These are phyloP conservation scores for Peromyscus melanophrys DNA, from an alignment of 2,797 vertebrate genomes.

Conservation along the genomic window DNA sequence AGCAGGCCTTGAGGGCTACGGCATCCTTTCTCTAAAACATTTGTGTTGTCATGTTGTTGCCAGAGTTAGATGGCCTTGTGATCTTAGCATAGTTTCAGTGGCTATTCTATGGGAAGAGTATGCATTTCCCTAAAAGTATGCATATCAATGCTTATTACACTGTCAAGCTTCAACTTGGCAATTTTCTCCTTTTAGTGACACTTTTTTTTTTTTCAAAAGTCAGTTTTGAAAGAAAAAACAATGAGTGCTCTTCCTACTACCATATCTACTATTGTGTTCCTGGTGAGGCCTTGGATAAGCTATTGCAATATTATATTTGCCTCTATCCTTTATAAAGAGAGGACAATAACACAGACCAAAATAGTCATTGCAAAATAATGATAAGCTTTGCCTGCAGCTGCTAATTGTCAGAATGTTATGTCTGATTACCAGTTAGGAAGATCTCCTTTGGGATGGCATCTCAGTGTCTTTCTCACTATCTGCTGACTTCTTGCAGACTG, in stretches of 20 bases:
- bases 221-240: conserved; percentile 44
- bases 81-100: conserved; percentile 59
- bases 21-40: neutral
- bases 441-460: neutral
- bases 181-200: conserved; percentile 45
- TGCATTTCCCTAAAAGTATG: conserved; percentile 16
- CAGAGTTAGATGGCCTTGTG: conserved; percentile 57
- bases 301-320: neutral
- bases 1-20: neutral
- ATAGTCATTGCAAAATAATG: neutral
- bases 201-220: neutral
- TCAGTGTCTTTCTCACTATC: rapidly evolving
- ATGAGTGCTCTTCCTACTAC: neutral
- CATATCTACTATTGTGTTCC: neutral
- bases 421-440: neutral
- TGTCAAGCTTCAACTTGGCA: conserved; percentile 21
- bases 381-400: neutral
- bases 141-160: neutral
- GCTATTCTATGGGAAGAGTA: conserved; percentile 52
- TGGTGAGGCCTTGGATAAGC: neutral
- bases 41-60: conserved; percentile 33
- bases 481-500: rapidly evolving
- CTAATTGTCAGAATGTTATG: neutral
- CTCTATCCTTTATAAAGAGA: conserved; percentile 27
- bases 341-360: neutral